phyloP scores from a whole-genome alignment of 2,888 invertebrate species.

The Plusia festucae region DNA sequence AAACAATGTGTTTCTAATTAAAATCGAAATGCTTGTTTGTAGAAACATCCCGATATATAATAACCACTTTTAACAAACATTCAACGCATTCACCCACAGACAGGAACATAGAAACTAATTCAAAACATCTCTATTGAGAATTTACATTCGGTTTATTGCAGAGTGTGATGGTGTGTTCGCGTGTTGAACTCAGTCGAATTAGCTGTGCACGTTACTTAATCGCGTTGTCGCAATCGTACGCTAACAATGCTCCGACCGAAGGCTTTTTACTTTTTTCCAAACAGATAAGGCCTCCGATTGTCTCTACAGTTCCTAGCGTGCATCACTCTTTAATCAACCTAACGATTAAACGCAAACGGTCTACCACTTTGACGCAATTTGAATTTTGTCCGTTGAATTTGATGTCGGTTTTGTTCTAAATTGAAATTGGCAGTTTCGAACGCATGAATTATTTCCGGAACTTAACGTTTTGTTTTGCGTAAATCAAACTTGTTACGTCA shows the following conservation, averaged over 20 bases:
- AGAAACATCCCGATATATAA: conserved; percentile 30
- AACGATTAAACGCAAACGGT: conserved; percentile 56
- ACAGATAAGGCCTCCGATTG: conserved; percentile 76
- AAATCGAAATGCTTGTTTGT: background rate
- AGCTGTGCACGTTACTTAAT: conserved; percentile 75
- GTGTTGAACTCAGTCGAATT: conserved; percentile 77
- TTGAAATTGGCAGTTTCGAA: conserved; percentile 39
- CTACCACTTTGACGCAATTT: conserved; percentile 23
- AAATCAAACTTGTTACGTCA: conserved; percentile 45
- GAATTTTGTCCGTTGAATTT: conserved; percentile 18
- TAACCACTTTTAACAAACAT: conserved; percentile 36
- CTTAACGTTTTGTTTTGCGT: conserved; percentile 38
- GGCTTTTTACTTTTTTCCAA: conserved; percentile 69
- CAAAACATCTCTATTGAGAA: conserved; percentile 69
- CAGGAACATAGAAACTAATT: conserved; percentile 47
- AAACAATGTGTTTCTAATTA: conserved; percentile 1
- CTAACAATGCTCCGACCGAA: conserved; percentile 75
- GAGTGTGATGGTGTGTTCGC: conserved; percentile 77
- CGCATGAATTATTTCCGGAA: conserved; percentile 46
- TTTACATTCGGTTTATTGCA: conserved; percentile 66
- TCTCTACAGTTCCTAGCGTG: conserved; percentile 71
- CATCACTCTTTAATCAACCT: conserved; percentile 69
- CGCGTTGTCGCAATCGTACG: conserved; percentile 76
- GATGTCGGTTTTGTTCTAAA: conserved; percentile 29
- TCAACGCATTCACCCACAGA: conserved; percentile 27